These are phyloP conservation scores for Metridium senile DNA, from an alignment of 92 coral and sea anemone species.

Conservation along the genomic window DNA sequence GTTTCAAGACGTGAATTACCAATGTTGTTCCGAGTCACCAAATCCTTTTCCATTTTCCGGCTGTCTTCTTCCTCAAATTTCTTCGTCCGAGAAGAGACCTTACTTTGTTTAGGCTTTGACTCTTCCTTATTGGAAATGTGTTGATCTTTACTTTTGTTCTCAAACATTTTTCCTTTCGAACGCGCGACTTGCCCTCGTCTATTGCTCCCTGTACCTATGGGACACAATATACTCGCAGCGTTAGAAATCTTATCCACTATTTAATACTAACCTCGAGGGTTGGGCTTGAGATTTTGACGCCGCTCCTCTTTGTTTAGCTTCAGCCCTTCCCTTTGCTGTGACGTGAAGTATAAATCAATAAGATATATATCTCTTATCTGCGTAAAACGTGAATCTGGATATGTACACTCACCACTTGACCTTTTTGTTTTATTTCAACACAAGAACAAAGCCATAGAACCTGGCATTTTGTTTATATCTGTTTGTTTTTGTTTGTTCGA, in stretches of 20 bases:
- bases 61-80: constrained; percentile 3
- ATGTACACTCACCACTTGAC: no score
- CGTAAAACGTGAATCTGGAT: no score
- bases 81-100: constrained; percentile 8
- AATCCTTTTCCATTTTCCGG: neutral
- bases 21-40: neutral
- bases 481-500: no score
- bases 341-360: constrained; percentile 12
- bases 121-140: neutral
- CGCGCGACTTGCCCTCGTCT: constrained; percentile 30
- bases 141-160: constrained; percentile 1
- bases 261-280: constrained; percentile 33
- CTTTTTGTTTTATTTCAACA: no score
- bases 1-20: neutral
- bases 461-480: no score
- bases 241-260: neutral
- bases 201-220: constrained; percentile 17
- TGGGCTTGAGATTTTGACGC: constrained; percentile 13
- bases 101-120: neutral
- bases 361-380: neutral
- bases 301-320: constrained; percentile 12
- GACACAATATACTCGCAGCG: constrained; percentile 16
- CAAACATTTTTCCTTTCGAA: constrained; percentile 3
- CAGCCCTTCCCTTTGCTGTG: constrained; percentile 43
- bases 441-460: no score